Percentiles rank a stretch among this genome's conserved stretches.
These are phyloP conservation scores for Temnothorax curvispinosus DNA, from an alignment of 1,140 invertebrate species.

Conservation along the genomic window DNA sequence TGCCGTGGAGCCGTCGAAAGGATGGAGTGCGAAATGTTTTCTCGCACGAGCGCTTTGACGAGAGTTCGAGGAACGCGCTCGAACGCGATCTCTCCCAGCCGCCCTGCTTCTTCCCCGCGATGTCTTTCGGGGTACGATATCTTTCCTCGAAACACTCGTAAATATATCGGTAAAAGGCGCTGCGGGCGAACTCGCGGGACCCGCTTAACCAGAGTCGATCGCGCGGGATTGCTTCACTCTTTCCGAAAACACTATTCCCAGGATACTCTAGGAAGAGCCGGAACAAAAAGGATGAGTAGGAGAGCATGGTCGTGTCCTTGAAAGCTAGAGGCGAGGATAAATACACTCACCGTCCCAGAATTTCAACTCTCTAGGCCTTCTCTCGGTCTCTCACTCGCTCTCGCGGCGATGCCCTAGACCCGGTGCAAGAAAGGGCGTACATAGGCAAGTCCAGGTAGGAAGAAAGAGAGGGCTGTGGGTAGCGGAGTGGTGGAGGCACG, in stretches of 20 bases:
- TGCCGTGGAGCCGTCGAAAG: constrained; percentile 6
- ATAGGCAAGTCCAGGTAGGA: constrained; percentile 51
- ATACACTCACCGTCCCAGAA: constrained; percentile 73
- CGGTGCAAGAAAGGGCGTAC: constrained; percentile 48
- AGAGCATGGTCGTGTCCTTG: constrained; percentile 61
- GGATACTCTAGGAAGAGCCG: constrained; percentile 45
- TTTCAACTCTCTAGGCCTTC: constrained; percentile 23
- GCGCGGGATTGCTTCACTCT: not conserved
- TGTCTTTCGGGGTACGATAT: constrained; percentile 17
- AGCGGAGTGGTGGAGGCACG: constrained; percentile 62
- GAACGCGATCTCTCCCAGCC: no score
- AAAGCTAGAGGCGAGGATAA: constrained; percentile 67
- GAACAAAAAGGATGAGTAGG: constrained; percentile 27
- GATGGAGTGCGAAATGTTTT: constrained; percentile 42
- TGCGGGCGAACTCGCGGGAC: constrained; percentile 48
- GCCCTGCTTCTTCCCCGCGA: not conserved
- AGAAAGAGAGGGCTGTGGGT: constrained; percentile 18
- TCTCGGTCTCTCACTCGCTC: not conserved
- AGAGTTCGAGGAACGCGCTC: constrained; percentile 43
- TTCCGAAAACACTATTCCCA: constrained; percentile 44
- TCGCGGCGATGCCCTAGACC: constrained; percentile 44
- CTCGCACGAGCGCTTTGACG: constrained; percentile 39
- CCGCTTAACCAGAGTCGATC: constrained; percentile 47
- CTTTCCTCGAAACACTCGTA: constrained; percentile 56
- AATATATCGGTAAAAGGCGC: constrained; percentile 55